Conservation (phyloP, 1,140 invertebrate species). For the Conus betulinus region DNA sequence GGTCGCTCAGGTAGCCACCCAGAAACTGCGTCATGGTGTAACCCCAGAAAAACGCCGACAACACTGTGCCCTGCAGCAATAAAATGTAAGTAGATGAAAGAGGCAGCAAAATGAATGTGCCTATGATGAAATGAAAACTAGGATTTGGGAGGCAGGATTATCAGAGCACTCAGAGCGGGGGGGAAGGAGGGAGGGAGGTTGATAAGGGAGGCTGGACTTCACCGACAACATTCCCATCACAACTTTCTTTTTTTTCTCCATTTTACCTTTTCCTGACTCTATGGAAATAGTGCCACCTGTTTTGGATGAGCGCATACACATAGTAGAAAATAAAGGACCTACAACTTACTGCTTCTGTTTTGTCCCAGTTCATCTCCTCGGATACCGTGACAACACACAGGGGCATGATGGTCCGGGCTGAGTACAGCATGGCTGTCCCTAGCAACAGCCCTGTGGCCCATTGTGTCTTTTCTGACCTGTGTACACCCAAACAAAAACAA, state of each 20-base stretch:
- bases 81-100: not conserved
- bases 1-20: slow-evolving; percentile 84
- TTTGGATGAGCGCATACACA: no score
- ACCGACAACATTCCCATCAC: no score
- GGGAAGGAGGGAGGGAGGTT: not conserved
- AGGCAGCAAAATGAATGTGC: not conserved
- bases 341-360: slow-evolving; percentile 81
- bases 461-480: slow-evolving; percentile 75
- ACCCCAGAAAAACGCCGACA: slow-evolving; percentile 88
- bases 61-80: slow-evolving; percentile 79
- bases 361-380: slow-evolving; percentile 83
- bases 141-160: not conserved
- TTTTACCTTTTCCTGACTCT: no score
- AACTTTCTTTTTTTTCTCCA: no score
- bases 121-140: no score
- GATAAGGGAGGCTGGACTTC: not conserved
- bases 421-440: slow-evolving; percentile 83
- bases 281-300: no score
- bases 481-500: not conserved
- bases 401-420: slow-evolving; percentile 83
- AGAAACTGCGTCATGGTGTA: slow-evolving; percentile 84
- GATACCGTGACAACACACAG: slow-evolving; percentile 82
- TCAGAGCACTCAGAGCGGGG: not conserved
- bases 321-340: no score
- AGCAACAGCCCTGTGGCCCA: slow-evolving; percentile 81